These are phyloP conservation scores for Tolypeutes matacus DNA, from an alignment of 2,797 vertebrate species.

Conservation along the genomic window DNA sequence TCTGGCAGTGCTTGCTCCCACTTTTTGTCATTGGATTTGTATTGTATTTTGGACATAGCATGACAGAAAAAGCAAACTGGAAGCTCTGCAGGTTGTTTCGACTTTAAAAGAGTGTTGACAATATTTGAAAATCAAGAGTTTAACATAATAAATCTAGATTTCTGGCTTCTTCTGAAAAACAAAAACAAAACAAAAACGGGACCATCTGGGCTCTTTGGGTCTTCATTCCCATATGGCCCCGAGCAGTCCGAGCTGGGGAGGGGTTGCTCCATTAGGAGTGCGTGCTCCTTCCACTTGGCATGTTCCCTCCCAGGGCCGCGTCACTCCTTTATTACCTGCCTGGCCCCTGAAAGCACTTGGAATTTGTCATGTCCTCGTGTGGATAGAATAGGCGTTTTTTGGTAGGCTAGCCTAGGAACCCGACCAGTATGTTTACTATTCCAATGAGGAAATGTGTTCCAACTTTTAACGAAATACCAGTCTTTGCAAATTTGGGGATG, in stretches of 20 bases:
- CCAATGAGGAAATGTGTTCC: slow-evolving; percentile 14
- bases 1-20: background rate
- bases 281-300: background rate
- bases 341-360: background rate
- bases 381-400: slow-evolving; percentile 38
- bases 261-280: background rate
- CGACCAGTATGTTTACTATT: slow-evolving; percentile 17
- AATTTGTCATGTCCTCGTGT: background rate
- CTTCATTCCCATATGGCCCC: background rate
- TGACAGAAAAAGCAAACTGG: background rate
- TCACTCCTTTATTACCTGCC: background rate
- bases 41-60: background rate
- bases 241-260: background rate
- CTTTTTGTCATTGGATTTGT: background rate
- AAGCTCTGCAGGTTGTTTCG: slow-evolving; percentile 24
- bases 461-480: slow-evolving; percentile 23
- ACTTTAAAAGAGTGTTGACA: background rate
- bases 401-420: slow-evolving; percentile 21
- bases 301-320: accelerated
- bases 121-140: slow-evolving; percentile 28
- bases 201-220: background rate
- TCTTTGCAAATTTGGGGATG: background rate
- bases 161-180: background rate
- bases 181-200: too few relatives aligned
- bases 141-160: background rate